Conservation (phyloP, 2,797 vertebrate species). For the Sebastes alutus region DNA sequence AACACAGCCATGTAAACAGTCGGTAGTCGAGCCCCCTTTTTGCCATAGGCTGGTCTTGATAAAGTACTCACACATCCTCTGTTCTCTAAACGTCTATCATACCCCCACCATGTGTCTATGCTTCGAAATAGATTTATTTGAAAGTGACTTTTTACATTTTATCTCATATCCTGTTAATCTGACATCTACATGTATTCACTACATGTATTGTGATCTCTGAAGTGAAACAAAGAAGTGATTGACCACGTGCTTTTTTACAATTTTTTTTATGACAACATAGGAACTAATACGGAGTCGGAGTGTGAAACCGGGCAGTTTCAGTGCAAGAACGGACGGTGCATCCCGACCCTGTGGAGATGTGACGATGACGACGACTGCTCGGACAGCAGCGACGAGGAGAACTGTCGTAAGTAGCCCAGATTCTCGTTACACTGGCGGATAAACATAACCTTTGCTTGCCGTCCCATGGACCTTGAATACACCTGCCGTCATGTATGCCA, state of each 20-base stretch:
- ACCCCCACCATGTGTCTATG: too few relatives aligned
- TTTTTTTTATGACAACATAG: slow-evolving; percentile 41
- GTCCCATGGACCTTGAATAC: not conserved
- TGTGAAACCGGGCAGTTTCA: slow-evolving; percentile 94
- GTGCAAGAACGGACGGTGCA: slow-evolving; percentile 93
- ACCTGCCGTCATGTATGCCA: not conserved
- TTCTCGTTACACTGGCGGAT: not conserved
- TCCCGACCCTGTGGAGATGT: slow-evolving; percentile 95
- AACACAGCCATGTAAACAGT: not conserved
- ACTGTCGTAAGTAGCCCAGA: slow-evolving; percentile 91
- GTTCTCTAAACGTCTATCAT: not conserved
- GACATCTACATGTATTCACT: not conserved
- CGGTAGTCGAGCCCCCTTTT: not conserved
- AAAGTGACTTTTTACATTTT: not conserved
- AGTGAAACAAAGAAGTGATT: not conserved
- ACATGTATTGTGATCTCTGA: not conserved
- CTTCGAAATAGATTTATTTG: not conserved
- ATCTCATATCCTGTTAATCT: not conserved
- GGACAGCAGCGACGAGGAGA: slow-evolving; percentile 96
- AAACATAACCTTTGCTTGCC: not conserved
- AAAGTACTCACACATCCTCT: not conserved
- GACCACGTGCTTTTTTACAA: not conserved
- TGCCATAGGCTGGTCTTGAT: not conserved
- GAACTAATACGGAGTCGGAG: slow-evolving; percentile 85
- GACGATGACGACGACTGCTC: slow-evolving; percentile 97